Conservation (phyloP, 2,888 invertebrate genomes). For the Drepana falcataria region DNA sequence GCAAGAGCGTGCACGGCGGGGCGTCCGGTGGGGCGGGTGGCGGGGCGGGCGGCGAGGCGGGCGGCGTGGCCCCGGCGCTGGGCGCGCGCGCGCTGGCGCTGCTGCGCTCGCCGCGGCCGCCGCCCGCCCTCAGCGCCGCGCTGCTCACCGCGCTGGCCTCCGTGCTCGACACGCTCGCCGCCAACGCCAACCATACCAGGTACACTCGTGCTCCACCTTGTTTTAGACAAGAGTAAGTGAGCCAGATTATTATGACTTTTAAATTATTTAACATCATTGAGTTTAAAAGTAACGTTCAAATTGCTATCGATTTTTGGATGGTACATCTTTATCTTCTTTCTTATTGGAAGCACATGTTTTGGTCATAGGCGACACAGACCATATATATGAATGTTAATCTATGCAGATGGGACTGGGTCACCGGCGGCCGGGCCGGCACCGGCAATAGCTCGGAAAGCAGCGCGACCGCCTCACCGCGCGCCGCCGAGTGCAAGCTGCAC, state of each 20-base stretch:
- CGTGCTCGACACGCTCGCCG: conserved; percentile 48
- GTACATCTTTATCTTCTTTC: too few relatives aligned
- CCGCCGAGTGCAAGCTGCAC: conserved; percentile 70
- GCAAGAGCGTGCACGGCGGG: conserved; percentile 86
- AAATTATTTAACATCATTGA: too few relatives aligned
- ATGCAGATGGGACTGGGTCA: conserved; percentile 93
- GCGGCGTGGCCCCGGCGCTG: conserved; percentile 80
- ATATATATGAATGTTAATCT: too few relatives aligned
- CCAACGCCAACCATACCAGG: conserved; percentile 38
- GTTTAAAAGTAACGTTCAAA: too few relatives aligned
- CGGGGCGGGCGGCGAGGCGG: conserved; percentile 73
- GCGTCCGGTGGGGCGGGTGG: too few relatives aligned
- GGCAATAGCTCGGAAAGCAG: conserved; percentile 20
- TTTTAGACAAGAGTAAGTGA: too few relatives aligned
- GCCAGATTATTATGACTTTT: too few relatives aligned
- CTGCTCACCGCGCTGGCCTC: conserved; percentile 54
- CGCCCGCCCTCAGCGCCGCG: conserved; percentile 65
- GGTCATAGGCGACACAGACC: too few relatives aligned
- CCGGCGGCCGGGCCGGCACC: conserved; percentile 76
- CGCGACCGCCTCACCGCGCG: conserved; percentile 40
- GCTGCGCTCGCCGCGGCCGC: conserved; percentile 36
- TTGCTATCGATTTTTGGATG: too few relatives aligned
- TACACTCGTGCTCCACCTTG: too few relatives aligned
- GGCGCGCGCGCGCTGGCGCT: conserved; percentile 69
- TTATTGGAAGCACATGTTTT: too few relatives aligned